Evolutionary conservation across 2,888 invertebrate genomes (phyloP).

Genomic region (Gordius sp.): DNA sequence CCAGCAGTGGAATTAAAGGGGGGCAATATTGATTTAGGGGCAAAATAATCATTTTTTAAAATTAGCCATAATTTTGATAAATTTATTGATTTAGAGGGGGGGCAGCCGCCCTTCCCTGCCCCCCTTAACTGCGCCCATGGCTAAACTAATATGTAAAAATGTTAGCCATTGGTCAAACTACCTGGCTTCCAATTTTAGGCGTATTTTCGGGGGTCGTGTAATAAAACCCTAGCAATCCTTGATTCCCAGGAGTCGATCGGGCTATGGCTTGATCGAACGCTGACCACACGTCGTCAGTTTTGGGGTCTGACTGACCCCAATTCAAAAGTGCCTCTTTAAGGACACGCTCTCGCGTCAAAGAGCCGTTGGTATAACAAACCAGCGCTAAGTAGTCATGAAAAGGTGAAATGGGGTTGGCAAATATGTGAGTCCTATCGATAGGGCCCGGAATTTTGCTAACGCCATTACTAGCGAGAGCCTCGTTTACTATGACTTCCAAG

Average conservation of each 20-base stretch:
- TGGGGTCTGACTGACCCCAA: not conserved
- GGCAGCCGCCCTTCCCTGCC: too few relatives aligned
- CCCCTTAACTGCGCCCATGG: too few relatives aligned
- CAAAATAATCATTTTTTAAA: too few relatives aligned
- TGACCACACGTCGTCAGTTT: slow-evolving; percentile 41
- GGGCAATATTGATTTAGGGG: too few relatives aligned
- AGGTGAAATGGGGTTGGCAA: not conserved
- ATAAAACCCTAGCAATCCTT: slow-evolving; percentile 52
- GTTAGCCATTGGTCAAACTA: too few relatives aligned
- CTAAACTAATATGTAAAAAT: too few relatives aligned
- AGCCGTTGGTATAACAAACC: slow-evolving; percentile 58
- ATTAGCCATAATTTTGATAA: too few relatives aligned
- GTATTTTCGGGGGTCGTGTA: slow-evolving; percentile 32
- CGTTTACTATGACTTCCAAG: not conserved
- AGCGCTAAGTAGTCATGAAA: slow-evolving; percentile 28
- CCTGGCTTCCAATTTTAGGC: slow-evolving; percentile 26
- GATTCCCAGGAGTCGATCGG: slow-evolving; percentile 61
- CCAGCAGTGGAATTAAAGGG: too few relatives aligned
- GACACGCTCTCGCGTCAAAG: slow-evolving; percentile 58
- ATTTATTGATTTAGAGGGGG: too few relatives aligned
- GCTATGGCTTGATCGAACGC: slow-evolving; percentile 51
- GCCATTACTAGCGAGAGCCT: not conserved
- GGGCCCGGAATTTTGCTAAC: not conserved
- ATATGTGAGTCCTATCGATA: slow-evolving; percentile 1
- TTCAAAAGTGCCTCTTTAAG: slow-evolving; percentile 20